Percentiles rank a stretch among this genome's conserved stretches.
These are phyloP conservation scores for Spizaetus ornatus DNA, from an alignment of 2,113 vertebrate species.

Conservation along the genomic window DNA sequence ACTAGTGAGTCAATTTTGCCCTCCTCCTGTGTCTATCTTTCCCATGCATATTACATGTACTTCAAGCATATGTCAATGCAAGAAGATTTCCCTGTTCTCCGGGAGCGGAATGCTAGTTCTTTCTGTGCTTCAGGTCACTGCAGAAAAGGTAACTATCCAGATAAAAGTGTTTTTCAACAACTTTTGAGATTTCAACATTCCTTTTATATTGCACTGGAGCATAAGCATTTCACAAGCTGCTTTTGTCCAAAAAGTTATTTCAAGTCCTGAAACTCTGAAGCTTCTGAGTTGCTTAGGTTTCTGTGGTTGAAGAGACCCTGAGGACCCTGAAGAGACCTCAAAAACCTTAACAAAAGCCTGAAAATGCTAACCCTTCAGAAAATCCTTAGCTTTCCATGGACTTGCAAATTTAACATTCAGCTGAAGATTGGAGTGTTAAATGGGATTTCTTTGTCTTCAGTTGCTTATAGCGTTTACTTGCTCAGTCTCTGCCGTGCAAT, in stretches of 20 bases:
- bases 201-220: not conserved
- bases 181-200: not conserved
- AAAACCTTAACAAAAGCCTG: not conserved
- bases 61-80: not conserved
- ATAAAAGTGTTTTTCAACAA: not conserved
- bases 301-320: not conserved
- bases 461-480: not conserved
- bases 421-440: not conserved
- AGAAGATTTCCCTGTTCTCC: not conserved
- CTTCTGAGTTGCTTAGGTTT: not conserved
- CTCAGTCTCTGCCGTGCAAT: not conserved
- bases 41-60: accelerated
- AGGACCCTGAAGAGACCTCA: not conserved
- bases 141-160: not conserved
- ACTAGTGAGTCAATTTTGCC: not conserved
- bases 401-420: not conserved
- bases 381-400: not conserved
- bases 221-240: not conserved
- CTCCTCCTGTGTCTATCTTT: not conserved
- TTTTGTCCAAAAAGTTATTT: not conserved
- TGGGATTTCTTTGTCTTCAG: not conserved
- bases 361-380: not conserved
- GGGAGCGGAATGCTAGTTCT: accelerated
- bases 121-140: not conserved
- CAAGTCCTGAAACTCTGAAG: not conserved